phyloP scores from a whole-genome alignment of 1,140 invertebrate genomes.

The Linepithema humile region DNA sequence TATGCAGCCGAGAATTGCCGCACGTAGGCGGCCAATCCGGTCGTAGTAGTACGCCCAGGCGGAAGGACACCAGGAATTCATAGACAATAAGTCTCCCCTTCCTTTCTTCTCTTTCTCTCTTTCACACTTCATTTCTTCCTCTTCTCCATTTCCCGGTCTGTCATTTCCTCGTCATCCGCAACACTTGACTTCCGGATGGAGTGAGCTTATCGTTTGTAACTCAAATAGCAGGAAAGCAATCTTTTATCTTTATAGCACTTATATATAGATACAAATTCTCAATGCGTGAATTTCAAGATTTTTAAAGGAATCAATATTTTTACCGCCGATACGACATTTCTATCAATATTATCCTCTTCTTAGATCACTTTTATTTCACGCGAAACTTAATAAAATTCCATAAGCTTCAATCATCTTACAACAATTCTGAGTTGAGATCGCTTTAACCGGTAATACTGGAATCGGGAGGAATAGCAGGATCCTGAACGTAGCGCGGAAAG shows the following conservation, averaged over 20 bases:
- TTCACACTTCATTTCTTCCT: not conserved
- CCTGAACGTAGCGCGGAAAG: slow-evolving; percentile 62
- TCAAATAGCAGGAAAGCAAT: slow-evolving; percentile 42
- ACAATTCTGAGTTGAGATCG: not conserved
- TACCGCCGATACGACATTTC: too few species aligned
- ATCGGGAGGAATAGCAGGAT: slow-evolving; percentile 51
- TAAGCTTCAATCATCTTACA: not conserved
- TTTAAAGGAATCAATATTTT: not conserved
- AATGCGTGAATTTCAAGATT: not conserved
- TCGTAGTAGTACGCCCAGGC: slow-evolving; percentile 75
- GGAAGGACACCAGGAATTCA: slow-evolving; percentile 75
- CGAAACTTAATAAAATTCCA: not conserved
- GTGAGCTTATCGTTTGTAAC: slow-evolving; percentile 38
- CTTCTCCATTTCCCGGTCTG: slow-evolving; percentile 15
- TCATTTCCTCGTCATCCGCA: slow-evolving; percentile 25
- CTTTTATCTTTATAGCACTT: not conserved
- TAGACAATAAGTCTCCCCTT: slow-evolving; percentile 70
- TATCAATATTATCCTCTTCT: not conserved
- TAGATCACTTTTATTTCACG: not conserved
- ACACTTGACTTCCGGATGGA: slow-evolving; percentile 65
- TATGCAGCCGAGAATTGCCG: slow-evolving; percentile 40
- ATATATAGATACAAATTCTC: not conserved
- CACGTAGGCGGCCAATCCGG: slow-evolving; percentile 67
- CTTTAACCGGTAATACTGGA: slow-evolving; percentile 54
- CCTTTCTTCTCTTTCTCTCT: not conserved